Evolutionary conservation across 2,797 vertebrate genomes (phyloP), one percentile per base, ranked within the genome.

Genomic region (Amphiprion clarkii): DNA sequence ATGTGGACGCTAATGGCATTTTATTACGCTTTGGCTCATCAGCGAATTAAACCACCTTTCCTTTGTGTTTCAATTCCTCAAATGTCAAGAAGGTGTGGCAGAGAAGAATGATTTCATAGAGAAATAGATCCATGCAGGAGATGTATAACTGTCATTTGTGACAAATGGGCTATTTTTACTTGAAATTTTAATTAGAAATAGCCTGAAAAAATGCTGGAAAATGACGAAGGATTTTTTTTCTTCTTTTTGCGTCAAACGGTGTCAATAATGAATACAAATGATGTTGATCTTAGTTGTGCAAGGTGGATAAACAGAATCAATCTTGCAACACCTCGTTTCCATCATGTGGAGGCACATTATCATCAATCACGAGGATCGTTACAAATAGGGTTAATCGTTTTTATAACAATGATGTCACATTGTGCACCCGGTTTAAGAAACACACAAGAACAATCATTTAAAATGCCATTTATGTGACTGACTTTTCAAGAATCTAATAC

Each of bases 381-480:
- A 49, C 8, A 49, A n/a, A 49, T n/a, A 9, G 6, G 48, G 48
- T 21, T 31, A 8, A 55, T 16, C 17, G 2, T 55, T 16, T 29
- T 29, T 12, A 29, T 31, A 55, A 55, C 17, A 55, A 55, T n/a
- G n/a, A n/a, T 25, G 31, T 79, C 36, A 53, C 21, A 76, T 17
- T 25, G 6, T 72, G 55, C 23, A 71, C 39, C 21, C 3, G 29
- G 6, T 67, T 59, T 40, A 82, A 79, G 46, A 75, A 79, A 71
- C 71, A 88, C 64, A 81, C 78, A 58, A 31, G 33, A 68, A 71
- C 62, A 46, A 62, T 85, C 40, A 78, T 89, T 92, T 89, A 78
- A 74, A 94, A 93, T 93, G 92, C 89, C 87, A 86, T 95, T 95
- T 94, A 94, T 94, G 89, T 92, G 88, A 90, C 80, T 78, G 74